Base-by-base conservation (phyloP, 2,888 invertebrate genomes). In the Plagodis dolabraria region DNA sequence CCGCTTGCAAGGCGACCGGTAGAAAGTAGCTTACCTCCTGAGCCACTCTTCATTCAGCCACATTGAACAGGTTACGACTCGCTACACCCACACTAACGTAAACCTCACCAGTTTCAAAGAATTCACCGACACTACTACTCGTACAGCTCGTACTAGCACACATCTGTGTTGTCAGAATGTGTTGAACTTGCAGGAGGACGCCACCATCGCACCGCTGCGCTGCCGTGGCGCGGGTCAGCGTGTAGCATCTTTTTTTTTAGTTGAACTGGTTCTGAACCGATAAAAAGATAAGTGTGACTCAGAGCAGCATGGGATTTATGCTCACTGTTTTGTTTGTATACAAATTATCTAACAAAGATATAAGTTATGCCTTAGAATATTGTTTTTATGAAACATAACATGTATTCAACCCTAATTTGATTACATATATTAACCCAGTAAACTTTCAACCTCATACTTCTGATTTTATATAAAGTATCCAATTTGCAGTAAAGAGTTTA, bases 11-110 rank as follows among this genome's bases (percentile, higher is more conserved):
- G 10, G 2, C 42, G 77, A 79, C 83, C 79, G 82, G 86, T 92
- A 92, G 92, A 92, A 92, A 92, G 91, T 90, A 88, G 89, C 86
- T 85, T 86, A 86, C 89, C 87, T 88, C 87, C 83, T 87, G 84
- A 78, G 83, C 87, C 83, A 86, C 86, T 90, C 89, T 90, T 89
- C 89, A 92, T 91, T 91, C 87, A 92, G 78, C 82, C 80, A 82
- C 80, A 79, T 75, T 75, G 85, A 89, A 90, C 92, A 89, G 87
- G 91, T 91, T 89, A 82, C 80, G 77, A 85, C 86, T 86, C 75
- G 87, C 79, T 82, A 68, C 71, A 82, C 85, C 61, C 86, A 86
- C 86, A 86, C 84, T 72, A 51, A 67, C 68, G 64, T 60, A 74
- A 68, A 49, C 45, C 45, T 58, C 50, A 67, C 67, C 72, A 65